Conservation (phyloP, 2,113 vertebrate species). For the Galemys pyrenaicus region DNA sequence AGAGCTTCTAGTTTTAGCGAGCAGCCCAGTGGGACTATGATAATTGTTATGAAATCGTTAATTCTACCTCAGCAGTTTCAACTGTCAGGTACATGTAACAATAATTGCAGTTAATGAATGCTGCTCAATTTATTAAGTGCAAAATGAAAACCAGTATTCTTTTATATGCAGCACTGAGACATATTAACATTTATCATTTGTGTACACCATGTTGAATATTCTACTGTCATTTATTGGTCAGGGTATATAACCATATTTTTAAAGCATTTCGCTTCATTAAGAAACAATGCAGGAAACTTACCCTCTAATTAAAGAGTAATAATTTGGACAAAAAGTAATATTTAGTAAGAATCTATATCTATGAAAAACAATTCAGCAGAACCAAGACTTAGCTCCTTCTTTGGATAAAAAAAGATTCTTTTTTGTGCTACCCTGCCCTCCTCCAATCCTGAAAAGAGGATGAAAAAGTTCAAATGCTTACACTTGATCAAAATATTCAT, state of each 20-base stretch:
- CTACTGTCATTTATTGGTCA: conserved; percentile 15
- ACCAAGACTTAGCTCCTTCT: background rate
- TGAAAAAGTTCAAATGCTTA: background rate
- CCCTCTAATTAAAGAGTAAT: conserved; percentile 23
- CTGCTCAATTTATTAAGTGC: conserved; percentile 72
- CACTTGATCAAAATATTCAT: background rate
- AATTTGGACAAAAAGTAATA: conserved; percentile 25
- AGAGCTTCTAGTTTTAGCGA: conserved; percentile 60
- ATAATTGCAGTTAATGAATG: conserved; percentile 76
- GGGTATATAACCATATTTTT: background rate
- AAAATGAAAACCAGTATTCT: conserved; percentile 66
- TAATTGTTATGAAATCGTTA: conserved; percentile 72
- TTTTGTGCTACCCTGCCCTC: background rate
- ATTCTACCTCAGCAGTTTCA: conserved; percentile 74
- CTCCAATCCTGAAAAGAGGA: background rate
- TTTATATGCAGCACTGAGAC: conserved; percentile 18
- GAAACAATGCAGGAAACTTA: background rate
- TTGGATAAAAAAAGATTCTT: background rate
- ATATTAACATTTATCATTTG: conserved; percentile 22
- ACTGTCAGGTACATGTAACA: conserved; percentile 71
- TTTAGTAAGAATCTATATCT: conserved; percentile 11
- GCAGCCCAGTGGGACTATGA: background rate
- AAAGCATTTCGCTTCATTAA: background rate
- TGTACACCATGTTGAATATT: background rate
- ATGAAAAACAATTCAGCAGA: background rate